phyloP scores from a whole-genome alignment of 2,113 vertebrate species.

The Cephalopterus ornatus region DNA sequence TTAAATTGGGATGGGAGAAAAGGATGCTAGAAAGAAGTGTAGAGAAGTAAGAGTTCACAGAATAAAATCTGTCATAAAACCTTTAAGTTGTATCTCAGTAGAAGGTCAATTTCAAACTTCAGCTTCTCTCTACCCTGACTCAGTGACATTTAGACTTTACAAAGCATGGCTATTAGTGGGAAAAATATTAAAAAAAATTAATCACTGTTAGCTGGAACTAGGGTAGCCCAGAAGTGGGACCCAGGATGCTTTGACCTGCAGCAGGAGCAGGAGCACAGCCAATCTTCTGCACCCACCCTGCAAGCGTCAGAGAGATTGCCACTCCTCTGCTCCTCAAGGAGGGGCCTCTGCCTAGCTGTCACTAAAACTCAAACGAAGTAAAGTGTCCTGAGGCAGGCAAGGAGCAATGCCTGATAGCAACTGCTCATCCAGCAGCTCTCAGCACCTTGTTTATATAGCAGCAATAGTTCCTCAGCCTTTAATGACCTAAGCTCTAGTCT shows the following conservation, averaged over 20 bases:
- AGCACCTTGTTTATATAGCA: background rate
- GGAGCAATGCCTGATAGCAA: background rate
- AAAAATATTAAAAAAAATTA: background rate
- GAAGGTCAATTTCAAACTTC: background rate
- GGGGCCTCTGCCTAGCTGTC: background rate
- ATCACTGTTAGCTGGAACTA: background rate
- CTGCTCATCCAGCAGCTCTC: background rate
- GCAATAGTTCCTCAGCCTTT: background rate
- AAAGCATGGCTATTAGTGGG: background rate
- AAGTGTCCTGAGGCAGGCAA: background rate
- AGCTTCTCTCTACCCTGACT: background rate
- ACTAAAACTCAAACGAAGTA: background rate
- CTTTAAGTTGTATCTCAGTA: background rate
- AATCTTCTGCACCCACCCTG: background rate
- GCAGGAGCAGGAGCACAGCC: background rate
- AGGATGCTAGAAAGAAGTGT: background rate
- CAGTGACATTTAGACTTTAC: background rate
- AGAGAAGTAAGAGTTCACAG: background rate
- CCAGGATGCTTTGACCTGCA: background rate
- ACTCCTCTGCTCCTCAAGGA: background rate
- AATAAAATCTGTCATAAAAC: background rate
- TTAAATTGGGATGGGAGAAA: background rate
- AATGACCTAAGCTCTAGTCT: background rate
- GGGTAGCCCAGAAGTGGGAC: background rate
- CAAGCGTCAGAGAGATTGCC: background rate